Evolutionary conservation across 2,113 vertebrate genomes (phyloP).

Genomic region (Drymodes brunneopygia): DNA sequence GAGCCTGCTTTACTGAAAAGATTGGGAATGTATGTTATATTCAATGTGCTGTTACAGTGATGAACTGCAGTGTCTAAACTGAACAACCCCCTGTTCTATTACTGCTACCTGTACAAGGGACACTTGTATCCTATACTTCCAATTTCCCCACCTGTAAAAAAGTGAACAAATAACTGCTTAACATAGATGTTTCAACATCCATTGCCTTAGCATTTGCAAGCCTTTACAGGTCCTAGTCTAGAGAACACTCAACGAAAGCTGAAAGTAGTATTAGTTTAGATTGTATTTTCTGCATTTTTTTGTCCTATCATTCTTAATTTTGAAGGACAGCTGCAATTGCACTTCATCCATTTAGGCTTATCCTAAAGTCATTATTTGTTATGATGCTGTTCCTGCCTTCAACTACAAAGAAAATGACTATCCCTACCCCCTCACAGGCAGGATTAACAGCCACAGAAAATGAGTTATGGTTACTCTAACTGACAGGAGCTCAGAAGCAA

Average conservation of each 20-base stretch:
- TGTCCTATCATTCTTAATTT: slow-evolving; percentile 34
- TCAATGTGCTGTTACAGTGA: not conserved
- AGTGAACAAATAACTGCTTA: not conserved
- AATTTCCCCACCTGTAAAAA: not conserved
- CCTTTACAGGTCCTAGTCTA: not conserved
- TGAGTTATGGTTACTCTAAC: slow-evolving; percentile 29
- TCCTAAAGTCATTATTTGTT: slow-evolving; percentile 62
- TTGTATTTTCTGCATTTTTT: not conserved
- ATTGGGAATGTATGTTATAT: not conserved
- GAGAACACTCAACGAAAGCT: not conserved
- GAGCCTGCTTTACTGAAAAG: not conserved
- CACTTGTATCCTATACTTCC: not conserved
- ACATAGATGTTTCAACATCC: not conserved
- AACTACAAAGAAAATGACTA: slow-evolving; percentile 50
- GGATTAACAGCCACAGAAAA: slow-evolving; percentile 52
- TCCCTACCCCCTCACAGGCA: slow-evolving; percentile 33
- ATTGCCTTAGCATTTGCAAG: not conserved
- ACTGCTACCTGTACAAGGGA: not conserved
- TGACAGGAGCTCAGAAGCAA: slow-evolving; percentile 32
- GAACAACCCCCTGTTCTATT: not conserved
- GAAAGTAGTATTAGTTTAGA: not conserved
- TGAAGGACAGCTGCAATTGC: slow-evolving; percentile 49
- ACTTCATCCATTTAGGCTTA: slow-evolving; percentile 50
- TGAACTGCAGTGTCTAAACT: not conserved
- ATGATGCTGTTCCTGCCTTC: slow-evolving; percentile 54